These are phyloP conservation scores for Drosophila pachea DNA, from an alignment of 1,140 invertebrate species.

Conservation along the genomic window DNA sequence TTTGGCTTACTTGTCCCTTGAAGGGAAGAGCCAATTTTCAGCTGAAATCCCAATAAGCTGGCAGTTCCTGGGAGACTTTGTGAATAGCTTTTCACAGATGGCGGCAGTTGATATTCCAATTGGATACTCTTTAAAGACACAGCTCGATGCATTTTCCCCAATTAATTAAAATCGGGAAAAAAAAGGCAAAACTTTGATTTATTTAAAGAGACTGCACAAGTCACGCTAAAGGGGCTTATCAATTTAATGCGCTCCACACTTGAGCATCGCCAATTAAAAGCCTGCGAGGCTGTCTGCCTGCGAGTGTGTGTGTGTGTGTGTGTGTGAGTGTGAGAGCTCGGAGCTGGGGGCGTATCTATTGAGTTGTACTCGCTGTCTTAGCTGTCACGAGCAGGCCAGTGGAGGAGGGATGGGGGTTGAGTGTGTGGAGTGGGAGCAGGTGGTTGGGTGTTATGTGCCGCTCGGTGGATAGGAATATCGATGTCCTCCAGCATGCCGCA, in stretches of 20 bases:
- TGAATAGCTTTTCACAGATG: conserved; percentile 10
- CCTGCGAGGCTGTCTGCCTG: conserved; percentile 34
- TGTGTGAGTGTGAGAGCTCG: neutral
- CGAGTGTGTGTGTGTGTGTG: neutral
- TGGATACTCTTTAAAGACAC: conserved; percentile 18
- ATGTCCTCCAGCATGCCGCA: conserved; percentile 29
- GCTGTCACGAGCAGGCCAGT: conserved; percentile 54
- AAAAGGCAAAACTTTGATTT: neutral
- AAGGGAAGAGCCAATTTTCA: conserved; percentile 6
- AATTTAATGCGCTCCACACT: conserved; percentile 27
- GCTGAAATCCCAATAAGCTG: conserved; percentile 5
- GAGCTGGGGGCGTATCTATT: conserved; percentile 22
- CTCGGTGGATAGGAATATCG: conserved; percentile 35
- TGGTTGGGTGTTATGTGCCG: conserved; percentile 12
- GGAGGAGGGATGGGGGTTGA: neutral
- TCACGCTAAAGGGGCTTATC: conserved; percentile 12
- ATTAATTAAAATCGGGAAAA: neutral
- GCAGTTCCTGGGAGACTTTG: conserved; percentile 26
- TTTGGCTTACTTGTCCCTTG: neutral
- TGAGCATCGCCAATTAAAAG: conserved; percentile 44
- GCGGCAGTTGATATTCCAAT: conserved; percentile 21
- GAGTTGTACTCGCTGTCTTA: conserved; percentile 50
- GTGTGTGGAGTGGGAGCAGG: no score
- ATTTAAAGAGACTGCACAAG: neutral
- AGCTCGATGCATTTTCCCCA: conserved; percentile 21